phyloP scores from a whole-genome alignment of 2,113 vertebrate genomes.

The Tringa solitaria region DNA sequence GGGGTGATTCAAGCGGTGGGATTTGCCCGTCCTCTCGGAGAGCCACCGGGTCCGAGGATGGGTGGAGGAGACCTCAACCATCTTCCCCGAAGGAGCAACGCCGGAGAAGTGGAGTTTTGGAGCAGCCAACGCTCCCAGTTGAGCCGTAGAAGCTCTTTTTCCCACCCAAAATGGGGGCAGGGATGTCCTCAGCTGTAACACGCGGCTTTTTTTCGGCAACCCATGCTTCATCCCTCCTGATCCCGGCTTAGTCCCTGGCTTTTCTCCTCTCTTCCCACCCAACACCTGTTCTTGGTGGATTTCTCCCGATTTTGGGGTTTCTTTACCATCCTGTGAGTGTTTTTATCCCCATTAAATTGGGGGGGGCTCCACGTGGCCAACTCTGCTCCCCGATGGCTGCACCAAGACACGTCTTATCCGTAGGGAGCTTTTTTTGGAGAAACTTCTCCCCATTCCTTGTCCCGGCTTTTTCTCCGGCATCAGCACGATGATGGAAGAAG shows the following conservation, averaged over 20 bases:
- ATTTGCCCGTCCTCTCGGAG: background rate
- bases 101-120: background rate
- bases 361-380: accelerated
- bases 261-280: background rate
- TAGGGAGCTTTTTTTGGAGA: background rate
- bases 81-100: background rate
- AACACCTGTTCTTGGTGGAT: accelerated
- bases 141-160: background rate
- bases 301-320: background rate
- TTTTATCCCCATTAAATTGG: background rate
- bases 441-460: background rate
- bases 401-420: accelerated
- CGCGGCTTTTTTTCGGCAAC: accelerated
- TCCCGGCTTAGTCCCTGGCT: background rate
- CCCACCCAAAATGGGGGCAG: background rate
- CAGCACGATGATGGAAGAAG: background rate
- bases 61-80: accelerated
- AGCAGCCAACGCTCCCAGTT: accelerated
- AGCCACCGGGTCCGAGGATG: accelerated
- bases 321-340: accelerated
- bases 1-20: background rate
- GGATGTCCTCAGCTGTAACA: background rate
- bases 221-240: background rate
- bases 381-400: background rate
- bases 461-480: background rate